Percentiles rank a stretch among this genome's conserved stretches.
Evolutionary conservation across 2,888 invertebrate species (phyloP).

Genomic region (Hemithea aestivaria): DNA sequence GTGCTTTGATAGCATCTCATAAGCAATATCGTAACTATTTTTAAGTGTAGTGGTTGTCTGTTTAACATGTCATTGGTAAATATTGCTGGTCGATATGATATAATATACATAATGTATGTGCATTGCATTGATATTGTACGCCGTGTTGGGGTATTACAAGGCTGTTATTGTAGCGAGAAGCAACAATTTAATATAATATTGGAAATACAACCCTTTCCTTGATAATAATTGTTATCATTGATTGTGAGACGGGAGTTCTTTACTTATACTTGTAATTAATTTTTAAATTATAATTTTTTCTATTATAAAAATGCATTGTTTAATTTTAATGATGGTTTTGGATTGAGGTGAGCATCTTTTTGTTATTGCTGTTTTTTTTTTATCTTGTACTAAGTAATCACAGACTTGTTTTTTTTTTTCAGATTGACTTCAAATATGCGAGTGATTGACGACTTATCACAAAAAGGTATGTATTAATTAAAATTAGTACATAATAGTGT

Average conservation of each 20-base stretch:
- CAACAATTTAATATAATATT: conserved; percentile 29
- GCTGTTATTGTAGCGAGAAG: conserved; percentile 31
- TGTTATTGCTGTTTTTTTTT: conserved; percentile 1
- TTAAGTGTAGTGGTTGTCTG: too few species aligned
- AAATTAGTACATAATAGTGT: too few species aligned
- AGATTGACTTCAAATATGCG: conserved; percentile 5
- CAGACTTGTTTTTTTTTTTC: conserved; percentile 2
- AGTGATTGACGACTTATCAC: background rate
- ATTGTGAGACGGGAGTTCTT: conserved; percentile 52
- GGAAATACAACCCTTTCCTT: conserved; percentile 30
- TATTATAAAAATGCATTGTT: conserved; percentile 64
- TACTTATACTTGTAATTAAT: conserved; percentile 75
- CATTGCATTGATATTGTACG: conserved; percentile 39
- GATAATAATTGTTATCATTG: conserved; percentile 41
- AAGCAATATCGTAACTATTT: too few species aligned
- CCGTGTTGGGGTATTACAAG: conserved; percentile 46
- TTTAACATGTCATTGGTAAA: too few species aligned
- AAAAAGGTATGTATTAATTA: background rate
- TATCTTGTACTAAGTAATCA: background rate
- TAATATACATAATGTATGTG: conserved; percentile 7
- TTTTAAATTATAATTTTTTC: conserved; percentile 79
- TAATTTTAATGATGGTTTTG: conserved; percentile 32
- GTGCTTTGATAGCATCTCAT: too few species aligned
- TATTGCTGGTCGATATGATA: conserved; percentile 53
- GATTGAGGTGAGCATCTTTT: conserved; percentile 37